Percentiles rank a stretch among this genome's conserved stretches.
Evolutionary conservation across 1,140 invertebrate species (phyloP).

Genomic region (Holotrichia oblita): DNA sequence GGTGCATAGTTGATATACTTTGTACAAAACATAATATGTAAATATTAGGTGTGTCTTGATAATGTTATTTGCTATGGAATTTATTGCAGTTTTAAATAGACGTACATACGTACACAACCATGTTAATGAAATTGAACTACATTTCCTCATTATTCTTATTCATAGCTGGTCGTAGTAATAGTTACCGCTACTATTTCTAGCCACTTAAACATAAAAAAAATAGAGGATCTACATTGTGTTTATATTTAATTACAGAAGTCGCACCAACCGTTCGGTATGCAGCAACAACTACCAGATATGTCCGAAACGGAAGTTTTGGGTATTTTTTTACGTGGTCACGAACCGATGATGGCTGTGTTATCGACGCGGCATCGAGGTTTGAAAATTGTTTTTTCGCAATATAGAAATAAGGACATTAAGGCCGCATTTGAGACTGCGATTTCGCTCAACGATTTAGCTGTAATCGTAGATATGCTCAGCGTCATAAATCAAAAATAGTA

Average conservation of each 20-base stretch:
- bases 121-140: background rate
- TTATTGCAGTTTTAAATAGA: slow-evolving; percentile 28
- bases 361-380: slow-evolving; percentile 77
- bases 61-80: slow-evolving; percentile 24
- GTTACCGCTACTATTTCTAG: background rate
- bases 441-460: slow-evolving; percentile 80
- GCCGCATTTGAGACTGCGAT: slow-evolving; percentile 86
- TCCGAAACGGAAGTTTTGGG: slow-evolving; percentile 82
- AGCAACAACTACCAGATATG: slow-evolving; percentile 67
- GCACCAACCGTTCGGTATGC: slow-evolving; percentile 52
- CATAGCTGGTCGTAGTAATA: background rate
- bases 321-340: slow-evolving; percentile 80
- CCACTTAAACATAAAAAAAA: background rate
- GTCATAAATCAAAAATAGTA: slow-evolving; percentile 86
- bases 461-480: slow-evolving; percentile 85
- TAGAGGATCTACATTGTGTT: background rate
- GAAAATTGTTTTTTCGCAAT: slow-evolving; percentile 68
- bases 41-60: slow-evolving; percentile 26
- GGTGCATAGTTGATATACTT: background rate
- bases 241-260: slow-evolving; percentile 57
- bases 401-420: slow-evolving; percentile 69
- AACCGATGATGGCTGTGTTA: slow-evolving; percentile 83
- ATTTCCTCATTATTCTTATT: background rate
- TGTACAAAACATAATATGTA: background rate
- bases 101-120: background rate